A percentile compares a stretch with the other conserved stretches of the same genome.
These are phyloP conservation scores for Pandemis heparana DNA, from an alignment of 2,888 invertebrate species.

Conservation along the genomic window DNA sequence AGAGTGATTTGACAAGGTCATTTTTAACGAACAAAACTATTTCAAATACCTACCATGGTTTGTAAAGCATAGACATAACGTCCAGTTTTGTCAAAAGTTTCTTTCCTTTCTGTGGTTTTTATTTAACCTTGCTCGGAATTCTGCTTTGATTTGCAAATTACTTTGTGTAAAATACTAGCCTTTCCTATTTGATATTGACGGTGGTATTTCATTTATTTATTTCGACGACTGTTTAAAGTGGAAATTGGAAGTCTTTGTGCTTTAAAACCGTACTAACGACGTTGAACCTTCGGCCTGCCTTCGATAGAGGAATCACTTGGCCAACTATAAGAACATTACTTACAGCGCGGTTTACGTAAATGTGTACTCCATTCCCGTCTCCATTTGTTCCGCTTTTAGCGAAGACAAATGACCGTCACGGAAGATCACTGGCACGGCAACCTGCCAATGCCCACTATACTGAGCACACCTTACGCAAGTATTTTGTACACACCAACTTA, in stretches of 20 bases:
- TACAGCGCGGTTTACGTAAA: constrained; percentile 1
- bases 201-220: too few relatives aligned
- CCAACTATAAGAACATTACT: neutral
- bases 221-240: neutral
- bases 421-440: constrained; percentile 46
- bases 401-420: constrained; percentile 39
- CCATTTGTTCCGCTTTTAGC: constrained; percentile 35
- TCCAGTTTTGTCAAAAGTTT: neutral
- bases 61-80: neutral
- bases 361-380: constrained; percentile 2
- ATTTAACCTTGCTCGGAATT: constrained; percentile 21
- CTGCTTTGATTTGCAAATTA: constrained; percentile 16
- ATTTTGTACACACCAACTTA: constrained; percentile 31
- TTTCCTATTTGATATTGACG: neutral
- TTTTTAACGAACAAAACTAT: neutral
- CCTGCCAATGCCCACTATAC: constrained; percentile 45
- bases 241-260: too few relatives aligned
- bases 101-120: neutral
- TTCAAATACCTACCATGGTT: neutral
- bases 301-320: too few relatives aligned
- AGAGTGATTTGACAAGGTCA: constrained; percentile 32
- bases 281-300: too few relatives aligned
- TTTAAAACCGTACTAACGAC: too few relatives aligned
- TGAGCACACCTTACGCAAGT: constrained; percentile 27
- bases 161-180: neutral